A percentile compares a stretch with the other conserved stretches of the same genome.
Conservation (phyloP, 2,797 vertebrate species). For the Petrocephalus sullivani region DNA sequence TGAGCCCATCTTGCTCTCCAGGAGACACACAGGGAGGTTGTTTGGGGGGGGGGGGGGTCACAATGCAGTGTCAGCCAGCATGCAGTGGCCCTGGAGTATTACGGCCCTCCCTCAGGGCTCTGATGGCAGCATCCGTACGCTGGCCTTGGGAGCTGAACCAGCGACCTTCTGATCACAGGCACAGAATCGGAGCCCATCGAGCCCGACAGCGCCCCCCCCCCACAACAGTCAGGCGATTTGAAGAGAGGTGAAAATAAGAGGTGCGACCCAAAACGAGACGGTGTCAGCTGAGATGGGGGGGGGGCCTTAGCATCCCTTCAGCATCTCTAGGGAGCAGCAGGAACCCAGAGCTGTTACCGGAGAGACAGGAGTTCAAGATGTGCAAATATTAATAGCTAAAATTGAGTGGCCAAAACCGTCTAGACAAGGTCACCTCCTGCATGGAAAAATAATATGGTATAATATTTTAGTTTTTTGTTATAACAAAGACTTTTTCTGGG, state of each 20-base stretch:
- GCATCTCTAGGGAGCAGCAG: background rate
- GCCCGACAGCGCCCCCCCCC: background rate
- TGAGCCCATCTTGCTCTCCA: background rate
- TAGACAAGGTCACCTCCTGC: slow-evolving; percentile 6
- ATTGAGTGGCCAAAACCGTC: background rate
- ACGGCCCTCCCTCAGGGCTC: background rate
- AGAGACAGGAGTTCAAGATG: slow-evolving; percentile 5
- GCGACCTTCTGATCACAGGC: background rate
- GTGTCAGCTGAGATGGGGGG: background rate
- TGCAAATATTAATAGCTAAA: background rate
- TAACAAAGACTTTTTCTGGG: background rate
- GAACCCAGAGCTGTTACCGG: background rate
- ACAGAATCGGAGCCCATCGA: background rate
- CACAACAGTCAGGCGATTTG: background rate
- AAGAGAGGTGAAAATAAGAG: background rate
- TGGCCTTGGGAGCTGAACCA: background rate
- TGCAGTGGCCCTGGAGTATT: background rate
- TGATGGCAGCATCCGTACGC: background rate
- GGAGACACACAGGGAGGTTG: background rate
- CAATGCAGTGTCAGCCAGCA: background rate
- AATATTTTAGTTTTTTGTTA: background rate
- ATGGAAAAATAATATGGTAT: background rate
- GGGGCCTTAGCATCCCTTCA: background rate
- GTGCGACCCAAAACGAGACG: background rate
- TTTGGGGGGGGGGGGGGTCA: background rate